Evolutionary conservation across 2,888 invertebrate species (phyloP).

Genomic region (Meiosimyza decipiens): DNA sequence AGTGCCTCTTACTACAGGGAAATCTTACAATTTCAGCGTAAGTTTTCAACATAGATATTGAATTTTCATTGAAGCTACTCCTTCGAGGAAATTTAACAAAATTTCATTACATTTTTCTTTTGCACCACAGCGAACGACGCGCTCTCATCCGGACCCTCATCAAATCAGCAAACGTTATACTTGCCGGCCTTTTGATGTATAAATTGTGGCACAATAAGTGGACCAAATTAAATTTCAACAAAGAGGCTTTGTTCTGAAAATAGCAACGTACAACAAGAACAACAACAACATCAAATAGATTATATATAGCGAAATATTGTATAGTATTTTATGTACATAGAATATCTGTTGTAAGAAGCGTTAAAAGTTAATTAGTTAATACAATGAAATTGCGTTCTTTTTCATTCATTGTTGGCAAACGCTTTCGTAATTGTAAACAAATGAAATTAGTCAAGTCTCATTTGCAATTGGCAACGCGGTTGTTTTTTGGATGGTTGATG

Average conservation of each 20-base stretch:
- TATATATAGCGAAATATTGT: too few species aligned
- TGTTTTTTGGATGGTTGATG: neutral
- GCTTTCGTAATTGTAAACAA: neutral
- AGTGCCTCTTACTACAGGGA: constrained; percentile 28
- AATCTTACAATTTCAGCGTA: constrained; percentile 39
- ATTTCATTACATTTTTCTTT: constrained; percentile 5
- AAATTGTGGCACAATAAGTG: constrained; percentile 65
- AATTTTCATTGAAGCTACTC: constrained; percentile 11
- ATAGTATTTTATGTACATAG: too few species aligned
- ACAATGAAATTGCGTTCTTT: neutral
- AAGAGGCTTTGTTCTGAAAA: constrained; percentile 38
- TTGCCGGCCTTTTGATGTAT: constrained; percentile 60
- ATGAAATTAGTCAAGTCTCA: constrained; percentile 30
- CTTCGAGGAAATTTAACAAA: constrained; percentile 5
- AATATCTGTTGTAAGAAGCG: neutral
- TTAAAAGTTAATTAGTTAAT: constrained; percentile 13
- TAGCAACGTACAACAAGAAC: neutral
- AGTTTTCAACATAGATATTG: constrained; percentile 28
- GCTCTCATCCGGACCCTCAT: constrained; percentile 56
- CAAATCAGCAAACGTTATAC: constrained; percentile 60
- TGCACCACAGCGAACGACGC: constrained; percentile 54
- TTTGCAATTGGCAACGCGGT: constrained; percentile 3
- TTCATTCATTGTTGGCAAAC: too few species aligned
- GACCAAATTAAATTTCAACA: constrained; percentile 62
- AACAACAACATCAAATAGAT: neutral